Evolutionary conservation across 2,888 invertebrate species (phyloP), one percentile per base, ranked within the genome.

Genomic region (Oasisia sp.): DNA sequence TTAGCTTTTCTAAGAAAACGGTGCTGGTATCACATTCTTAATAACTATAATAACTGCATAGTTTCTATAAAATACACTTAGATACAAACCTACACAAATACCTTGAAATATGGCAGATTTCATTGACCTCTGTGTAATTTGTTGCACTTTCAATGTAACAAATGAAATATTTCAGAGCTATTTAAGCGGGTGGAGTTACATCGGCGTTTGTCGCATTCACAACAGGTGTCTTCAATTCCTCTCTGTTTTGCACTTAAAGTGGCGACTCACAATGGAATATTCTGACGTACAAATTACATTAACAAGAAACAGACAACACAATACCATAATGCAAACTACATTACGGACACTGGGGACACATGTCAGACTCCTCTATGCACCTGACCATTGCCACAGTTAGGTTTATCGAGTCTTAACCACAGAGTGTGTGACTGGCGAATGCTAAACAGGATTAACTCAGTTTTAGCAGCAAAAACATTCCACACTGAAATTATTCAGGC

Each of bases 401-500:
- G 74, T 74, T 74, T 50, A 50, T 50, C 1, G 50, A 50, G 50
- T 50, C 14, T 74, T 74, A 19, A 5, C 74, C 27, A n/a, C 27
- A 74, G 19, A 74, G n/a, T 19, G 27, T 74, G 74, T n/a, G 74
- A 27, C n/a, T n/a, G n/a, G 19, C 74, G n/a, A 19, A 74, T 27
- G 14, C 74, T n/a, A 7, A 38, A 74, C 27, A 74, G n/a, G 74
- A 74, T 74, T 74, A 74, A 74, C 74, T 27, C 74, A 74, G 74
- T 74, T 74, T 74, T 27, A 19, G 27, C 74, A 74, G 74, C 74
- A n/a, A 74, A 19, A 74, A 74, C 74, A 74, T 74, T 19, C 27
- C 74, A 27, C n/a, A 74, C 74, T 74, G 74, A 74, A 74, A 74
- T 74, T 19, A 74, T 74, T 74, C 74, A 74, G 74, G n/a, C 74